Evolutionary conservation across 2,888 invertebrate species (phyloP).

Genomic region (Ormyrus thymus): DNA sequence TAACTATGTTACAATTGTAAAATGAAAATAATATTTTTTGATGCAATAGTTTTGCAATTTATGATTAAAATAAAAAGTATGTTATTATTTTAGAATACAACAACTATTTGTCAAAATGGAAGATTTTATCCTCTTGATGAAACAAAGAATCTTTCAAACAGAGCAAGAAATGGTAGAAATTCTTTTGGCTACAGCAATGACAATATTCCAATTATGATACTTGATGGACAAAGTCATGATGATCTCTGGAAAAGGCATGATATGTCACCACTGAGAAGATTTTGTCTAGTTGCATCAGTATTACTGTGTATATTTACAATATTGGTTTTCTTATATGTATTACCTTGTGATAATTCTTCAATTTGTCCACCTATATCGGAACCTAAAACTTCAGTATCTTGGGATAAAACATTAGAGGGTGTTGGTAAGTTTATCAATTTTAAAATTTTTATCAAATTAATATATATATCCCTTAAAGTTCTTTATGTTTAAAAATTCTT

Average conservation of each 20-base stretch:
- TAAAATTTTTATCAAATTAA: not conserved
- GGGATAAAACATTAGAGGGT: conserved; percentile 73
- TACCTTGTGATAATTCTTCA: conserved; percentile 84
- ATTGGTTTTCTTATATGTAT: conserved; percentile 84
- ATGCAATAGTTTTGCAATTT: not conserved
- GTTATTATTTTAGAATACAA: conserved; percentile 61
- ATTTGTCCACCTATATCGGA: conserved; percentile 77
- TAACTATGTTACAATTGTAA: not conserved
- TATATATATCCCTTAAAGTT: not conserved
- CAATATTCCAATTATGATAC: conserved; percentile 70
- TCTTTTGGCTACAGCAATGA: conserved; percentile 68
- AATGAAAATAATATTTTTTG: not conserved
- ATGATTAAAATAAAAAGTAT: not conserved
- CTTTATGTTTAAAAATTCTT: not conserved
- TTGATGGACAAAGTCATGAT: conserved; percentile 66
- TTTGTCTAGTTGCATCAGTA: conserved; percentile 83
- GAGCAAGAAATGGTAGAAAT: conserved; percentile 64
- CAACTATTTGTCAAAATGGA: conserved; percentile 65
- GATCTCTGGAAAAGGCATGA: conserved; percentile 70
- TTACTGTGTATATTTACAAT: conserved; percentile 83
- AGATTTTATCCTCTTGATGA: conserved; percentile 69
- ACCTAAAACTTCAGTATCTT: conserved; percentile 66
- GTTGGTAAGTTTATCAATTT: conserved; percentile 68
- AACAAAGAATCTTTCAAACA: conserved; percentile 65
- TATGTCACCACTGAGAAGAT: conserved; percentile 83